Conservation (phyloP, 2,888 invertebrate species). For the Lampropteryx suffumata region DNA sequence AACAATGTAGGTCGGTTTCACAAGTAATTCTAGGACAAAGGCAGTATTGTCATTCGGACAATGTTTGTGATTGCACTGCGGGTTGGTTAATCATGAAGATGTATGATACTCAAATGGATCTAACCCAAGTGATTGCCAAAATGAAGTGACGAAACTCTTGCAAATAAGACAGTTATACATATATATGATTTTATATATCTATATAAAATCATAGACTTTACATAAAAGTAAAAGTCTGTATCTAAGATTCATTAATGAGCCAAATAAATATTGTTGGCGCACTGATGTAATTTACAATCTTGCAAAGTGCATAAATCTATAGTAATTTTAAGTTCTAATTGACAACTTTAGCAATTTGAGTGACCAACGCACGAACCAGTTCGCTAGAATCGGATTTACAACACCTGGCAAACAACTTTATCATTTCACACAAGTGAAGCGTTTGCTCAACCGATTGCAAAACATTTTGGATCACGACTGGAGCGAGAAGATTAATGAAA, state of each 20-base stretch:
- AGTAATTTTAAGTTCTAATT: conserved; percentile 21
- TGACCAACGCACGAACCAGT: conserved; percentile 30
- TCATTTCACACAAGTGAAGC: conserved; percentile 44
- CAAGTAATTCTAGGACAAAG: conserved; percentile 31
- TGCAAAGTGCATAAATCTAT: conserved; percentile 13
- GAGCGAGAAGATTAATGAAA: conserved; percentile 26
- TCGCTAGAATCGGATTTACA: conserved; percentile 31
- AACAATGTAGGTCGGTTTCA: too few relatives aligned
- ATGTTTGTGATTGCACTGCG: conserved; percentile 38
- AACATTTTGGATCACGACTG: conserved; percentile 31
- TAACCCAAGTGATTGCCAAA: conserved; percentile 12
- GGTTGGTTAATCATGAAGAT: conserved; percentile 7
- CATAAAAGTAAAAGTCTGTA: conserved; percentile 14
- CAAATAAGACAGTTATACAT: background rate
- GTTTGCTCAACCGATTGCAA: conserved; percentile 45
- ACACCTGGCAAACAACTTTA: conserved; percentile 42
- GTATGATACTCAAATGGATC: conserved; percentile 19
- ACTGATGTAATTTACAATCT: background rate
- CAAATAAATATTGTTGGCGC: background rate
- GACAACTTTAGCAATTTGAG: conserved; percentile 29
- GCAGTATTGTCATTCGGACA: conserved; percentile 38
- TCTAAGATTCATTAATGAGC: background rate
- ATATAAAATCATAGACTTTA: conserved; percentile 1
- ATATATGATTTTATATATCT: too few relatives aligned
- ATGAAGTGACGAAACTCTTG: conserved; percentile 8